Percentiles rank a stretch among this genome's conserved stretches.
phyloP scores from a whole-genome alignment of 1,140 invertebrate genomes.

The Aplysia californica region DNA sequence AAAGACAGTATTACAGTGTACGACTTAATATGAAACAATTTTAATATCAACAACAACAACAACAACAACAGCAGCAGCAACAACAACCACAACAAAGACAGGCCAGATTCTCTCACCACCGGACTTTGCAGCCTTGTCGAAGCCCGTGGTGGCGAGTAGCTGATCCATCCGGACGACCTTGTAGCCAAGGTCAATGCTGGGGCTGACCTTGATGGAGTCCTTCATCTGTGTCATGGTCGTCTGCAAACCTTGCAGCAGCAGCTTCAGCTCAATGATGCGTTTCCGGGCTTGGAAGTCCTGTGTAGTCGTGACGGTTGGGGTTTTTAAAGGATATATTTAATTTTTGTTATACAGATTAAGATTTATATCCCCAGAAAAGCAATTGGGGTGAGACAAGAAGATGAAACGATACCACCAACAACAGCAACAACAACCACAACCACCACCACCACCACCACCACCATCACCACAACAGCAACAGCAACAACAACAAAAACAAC shows the following conservation, averaged over 20 bases:
- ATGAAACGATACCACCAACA: no score
- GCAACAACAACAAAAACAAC: no score
- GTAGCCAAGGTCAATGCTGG: conserved; percentile 20
- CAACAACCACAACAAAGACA: no score
- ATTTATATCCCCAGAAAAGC: not conserved
- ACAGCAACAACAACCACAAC: no score
- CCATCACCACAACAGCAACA: no score
- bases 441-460: no score
- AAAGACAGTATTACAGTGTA: no score
- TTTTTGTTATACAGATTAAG: not conserved
- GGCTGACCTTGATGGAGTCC: conserved; percentile 22
- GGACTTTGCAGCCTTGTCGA: not conserved
- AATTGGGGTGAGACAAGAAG: no score
- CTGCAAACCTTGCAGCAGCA: conserved; percentile 19
- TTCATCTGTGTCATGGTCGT: conserved; percentile 7
- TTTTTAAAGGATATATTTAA: not conserved
- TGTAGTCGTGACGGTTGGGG: not conserved
- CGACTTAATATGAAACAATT: no score
- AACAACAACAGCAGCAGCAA: no score
- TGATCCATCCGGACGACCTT: conserved; percentile 23
- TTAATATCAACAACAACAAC: no score
- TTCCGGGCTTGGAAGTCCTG: conserved; percentile 25
- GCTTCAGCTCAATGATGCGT: conserved; percentile 21
- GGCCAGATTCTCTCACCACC: conserved; percentile 22
- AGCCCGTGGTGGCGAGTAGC: conserved; percentile 10